These are phyloP conservation scores for Mylabris sibirica DNA, from an alignment of 2,888 invertebrate genomes.

Conservation along the genomic window DNA sequence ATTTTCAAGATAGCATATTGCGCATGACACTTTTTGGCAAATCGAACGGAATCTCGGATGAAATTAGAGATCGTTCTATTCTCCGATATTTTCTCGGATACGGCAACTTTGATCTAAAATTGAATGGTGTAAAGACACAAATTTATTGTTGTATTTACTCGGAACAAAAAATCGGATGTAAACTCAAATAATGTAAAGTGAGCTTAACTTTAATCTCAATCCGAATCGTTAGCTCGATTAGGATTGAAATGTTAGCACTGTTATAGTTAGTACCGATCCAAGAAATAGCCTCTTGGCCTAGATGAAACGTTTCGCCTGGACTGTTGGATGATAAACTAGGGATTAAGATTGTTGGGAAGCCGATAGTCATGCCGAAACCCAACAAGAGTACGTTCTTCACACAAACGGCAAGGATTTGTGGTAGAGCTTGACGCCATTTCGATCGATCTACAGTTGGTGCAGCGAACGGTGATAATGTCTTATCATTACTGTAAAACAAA, in stretches of 20 bases:
- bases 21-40: no score
- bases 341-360: slow-evolving; percentile 82
- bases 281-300: slow-evolving; percentile 72
- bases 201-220: no score
- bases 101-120: no score
- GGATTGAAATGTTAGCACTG: neutral
- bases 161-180: no score
- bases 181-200: no score
- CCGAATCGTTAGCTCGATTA: no score
- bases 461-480: slow-evolving; percentile 31
- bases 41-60: no score
- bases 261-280: slow-evolving; percentile 70
- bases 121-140: no score
- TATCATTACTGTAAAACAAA: slow-evolving; percentile 22
- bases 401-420: slow-evolving; percentile 80
- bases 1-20: no score
- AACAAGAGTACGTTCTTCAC: slow-evolving; percentile 81
- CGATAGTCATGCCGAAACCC: slow-evolving; percentile 81
- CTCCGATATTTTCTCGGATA: no score
- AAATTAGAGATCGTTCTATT: no score
- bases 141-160: no score
- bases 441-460: slow-evolving; percentile 35
- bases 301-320: slow-evolving; percentile 58
- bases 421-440: slow-evolving; percentile 63
- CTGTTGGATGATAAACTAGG: slow-evolving; percentile 70